phyloP scores from a whole-genome alignment of 2,113 vertebrate species.

The Hemichromis elongatus region DNA sequence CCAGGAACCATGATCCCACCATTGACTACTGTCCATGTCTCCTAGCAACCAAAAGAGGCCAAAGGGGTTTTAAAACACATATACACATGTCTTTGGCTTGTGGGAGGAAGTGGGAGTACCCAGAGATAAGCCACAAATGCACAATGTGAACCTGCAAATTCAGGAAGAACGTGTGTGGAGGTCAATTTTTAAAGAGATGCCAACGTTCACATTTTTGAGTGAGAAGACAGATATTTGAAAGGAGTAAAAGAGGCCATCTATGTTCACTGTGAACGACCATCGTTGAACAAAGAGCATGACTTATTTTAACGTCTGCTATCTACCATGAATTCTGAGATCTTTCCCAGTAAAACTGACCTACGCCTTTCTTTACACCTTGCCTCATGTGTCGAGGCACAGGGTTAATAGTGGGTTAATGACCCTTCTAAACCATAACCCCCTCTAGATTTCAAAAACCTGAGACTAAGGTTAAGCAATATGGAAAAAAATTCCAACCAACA shows the following conservation, averaged over 20 bases:
- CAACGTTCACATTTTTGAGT: not conserved
- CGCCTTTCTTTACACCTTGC: not conserved
- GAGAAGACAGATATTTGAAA: not conserved
- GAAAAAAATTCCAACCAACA: too few relatives aligned
- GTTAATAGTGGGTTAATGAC: not conserved
- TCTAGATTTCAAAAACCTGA: not conserved
- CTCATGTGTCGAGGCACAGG: not conserved
- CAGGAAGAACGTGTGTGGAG: not conserved
- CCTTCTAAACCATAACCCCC: not conserved
- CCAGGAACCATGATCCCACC: conserved; percentile 93
- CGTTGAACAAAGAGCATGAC: not conserved
- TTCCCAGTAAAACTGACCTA: not conserved
- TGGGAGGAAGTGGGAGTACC: not conserved
- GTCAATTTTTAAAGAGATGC: not conserved
- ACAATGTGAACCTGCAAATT: not conserved
- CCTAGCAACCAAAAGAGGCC: conserved; percentile 64
- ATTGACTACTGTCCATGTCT: conserved; percentile 95
- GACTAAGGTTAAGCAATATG: not conserved
- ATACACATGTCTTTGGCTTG: not conserved
- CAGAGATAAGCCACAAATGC: not conserved
- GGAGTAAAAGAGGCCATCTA: not conserved
- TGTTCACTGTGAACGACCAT: not conserved
- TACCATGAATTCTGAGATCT: not conserved
- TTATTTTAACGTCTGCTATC: not conserved
- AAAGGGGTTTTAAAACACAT: not conserved